Conservation (phyloP, 1,140 invertebrate genomes). For the Drosophila arizonae region DNA sequence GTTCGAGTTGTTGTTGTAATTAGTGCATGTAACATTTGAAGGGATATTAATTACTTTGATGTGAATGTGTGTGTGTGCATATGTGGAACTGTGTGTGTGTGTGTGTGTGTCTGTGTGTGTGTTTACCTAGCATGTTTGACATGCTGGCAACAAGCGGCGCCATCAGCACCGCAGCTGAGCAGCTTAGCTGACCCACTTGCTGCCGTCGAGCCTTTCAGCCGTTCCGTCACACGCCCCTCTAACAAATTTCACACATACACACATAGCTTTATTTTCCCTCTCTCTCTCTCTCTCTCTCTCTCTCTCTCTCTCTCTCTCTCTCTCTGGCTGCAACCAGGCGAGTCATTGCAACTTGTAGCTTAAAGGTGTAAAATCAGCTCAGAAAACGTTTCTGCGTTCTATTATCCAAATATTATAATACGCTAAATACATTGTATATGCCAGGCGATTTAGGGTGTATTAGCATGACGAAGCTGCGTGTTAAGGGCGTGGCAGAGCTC, state of each 20-base stretch:
- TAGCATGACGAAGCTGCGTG: too few species aligned
- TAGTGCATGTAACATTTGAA: constrained; percentile 76
- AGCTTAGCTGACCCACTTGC: constrained; percentile 62
- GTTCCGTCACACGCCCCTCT: constrained; percentile 1
- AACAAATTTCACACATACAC: neutral
- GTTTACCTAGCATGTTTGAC: constrained; percentile 54
- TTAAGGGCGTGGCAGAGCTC: too few species aligned
- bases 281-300: too few species aligned
- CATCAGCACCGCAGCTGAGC: constrained; percentile 22
- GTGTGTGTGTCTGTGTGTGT: constrained; percentile 15
- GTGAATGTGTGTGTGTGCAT: constrained; percentile 29
- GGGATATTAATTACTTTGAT: constrained; percentile 78
- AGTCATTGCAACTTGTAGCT: too few species aligned
- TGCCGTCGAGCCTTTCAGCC: constrained; percentile 14
- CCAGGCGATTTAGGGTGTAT: too few species aligned
- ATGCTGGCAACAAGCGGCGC: constrained; percentile 52
- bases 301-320: too few species aligned
- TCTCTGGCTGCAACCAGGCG: too few species aligned
- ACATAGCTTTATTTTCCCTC: neutral
- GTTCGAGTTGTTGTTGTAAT: constrained; percentile 62
- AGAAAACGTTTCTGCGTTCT: too few species aligned
- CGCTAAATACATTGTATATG: too few species aligned
- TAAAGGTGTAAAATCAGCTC: too few species aligned
- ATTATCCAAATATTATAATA: too few species aligned
- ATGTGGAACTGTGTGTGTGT: constrained; percentile 7